Percentiles rank a stretch among this genome's conserved stretches.
phyloP scores from a whole-genome alignment of 1,140 invertebrate genomes.

The Lithobius niger region DNA sequence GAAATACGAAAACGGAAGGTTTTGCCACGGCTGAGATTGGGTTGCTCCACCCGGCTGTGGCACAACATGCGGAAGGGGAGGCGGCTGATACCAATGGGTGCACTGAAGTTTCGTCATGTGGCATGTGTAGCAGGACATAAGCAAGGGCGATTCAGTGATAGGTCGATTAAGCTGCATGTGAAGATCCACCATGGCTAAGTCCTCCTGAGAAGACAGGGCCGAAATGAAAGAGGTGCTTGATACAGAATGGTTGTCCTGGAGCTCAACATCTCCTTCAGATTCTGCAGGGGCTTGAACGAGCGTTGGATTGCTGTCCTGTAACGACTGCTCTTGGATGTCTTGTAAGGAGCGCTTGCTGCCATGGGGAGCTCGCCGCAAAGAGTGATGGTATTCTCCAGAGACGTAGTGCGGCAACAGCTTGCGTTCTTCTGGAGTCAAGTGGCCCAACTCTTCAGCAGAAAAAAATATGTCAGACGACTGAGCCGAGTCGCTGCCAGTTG shows the following conservation, averaged over 20 bases:
- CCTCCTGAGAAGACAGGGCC: conserved; percentile 83
- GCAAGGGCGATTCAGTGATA: conserved; percentile 71
- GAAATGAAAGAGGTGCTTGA: conserved; percentile 65
- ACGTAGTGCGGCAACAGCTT: background rate
- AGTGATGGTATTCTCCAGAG: background rate
- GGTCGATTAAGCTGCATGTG: conserved; percentile 91
- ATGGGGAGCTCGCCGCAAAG: background rate
- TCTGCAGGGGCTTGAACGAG: background rate
- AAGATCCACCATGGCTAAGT: conserved; percentile 80
- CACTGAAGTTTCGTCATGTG: conserved; percentile 63
- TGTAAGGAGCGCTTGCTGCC: conserved; percentile 10
- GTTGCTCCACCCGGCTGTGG: conserved; percentile 12
- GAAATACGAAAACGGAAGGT: conserved; percentile 13
- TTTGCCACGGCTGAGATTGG: conserved; percentile 10
- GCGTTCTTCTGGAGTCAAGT: conserved; percentile 13
- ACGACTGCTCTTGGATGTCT: conserved; percentile 19
- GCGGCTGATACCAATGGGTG: conserved; percentile 30
- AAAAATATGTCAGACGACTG: conserved; percentile 82
- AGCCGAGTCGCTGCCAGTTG: conserved; percentile 56
- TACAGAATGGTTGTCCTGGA: conserved; percentile 18
- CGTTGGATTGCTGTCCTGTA: conserved; percentile 6
- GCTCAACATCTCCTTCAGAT: background rate
- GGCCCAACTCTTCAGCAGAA: conserved; percentile 67
- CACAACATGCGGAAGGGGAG: conserved; percentile 20
- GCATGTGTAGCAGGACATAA: conserved; percentile 88